These are phyloP conservation scores for Drosophila subquinaria DNA, from an alignment of 2,888 invertebrate genomes.

Conservation along the genomic window DNA sequence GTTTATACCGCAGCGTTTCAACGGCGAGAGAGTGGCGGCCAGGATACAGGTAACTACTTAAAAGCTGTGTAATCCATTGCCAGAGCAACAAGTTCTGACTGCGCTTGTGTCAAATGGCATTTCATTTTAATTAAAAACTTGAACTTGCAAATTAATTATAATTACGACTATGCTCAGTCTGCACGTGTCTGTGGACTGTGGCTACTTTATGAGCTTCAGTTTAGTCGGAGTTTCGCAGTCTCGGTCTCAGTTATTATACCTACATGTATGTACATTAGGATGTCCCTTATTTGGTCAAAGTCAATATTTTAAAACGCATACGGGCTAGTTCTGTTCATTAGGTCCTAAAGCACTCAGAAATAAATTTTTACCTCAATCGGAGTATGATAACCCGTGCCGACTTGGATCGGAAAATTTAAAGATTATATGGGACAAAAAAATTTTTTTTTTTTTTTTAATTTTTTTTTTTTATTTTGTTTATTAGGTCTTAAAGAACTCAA, in stretches of 20 bases:
- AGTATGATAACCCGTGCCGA: too few relatives aligned
- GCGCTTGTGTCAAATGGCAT: slow-evolving; percentile 22
- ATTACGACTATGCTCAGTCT: slow-evolving; percentile 49
- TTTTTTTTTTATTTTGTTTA: too few relatives aligned
- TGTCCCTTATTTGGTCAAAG: too few relatives aligned
- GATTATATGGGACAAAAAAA: too few relatives aligned
- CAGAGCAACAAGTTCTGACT: slow-evolving; percentile 56
- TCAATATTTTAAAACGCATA: too few relatives aligned
- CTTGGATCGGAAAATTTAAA: too few relatives aligned
- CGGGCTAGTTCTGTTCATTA: too few relatives aligned
- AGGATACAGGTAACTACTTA: slow-evolving; percentile 86
- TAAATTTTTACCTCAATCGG: too few relatives aligned
- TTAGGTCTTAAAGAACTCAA: too few relatives aligned
- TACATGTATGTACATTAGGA: too few relatives aligned
- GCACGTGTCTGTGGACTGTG: slow-evolving; percentile 45
- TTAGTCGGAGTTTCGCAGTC: slow-evolving; percentile 3
- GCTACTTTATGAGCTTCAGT: slow-evolving; percentile 28
- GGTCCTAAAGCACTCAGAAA: too few relatives aligned
- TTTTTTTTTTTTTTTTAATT: too few relatives aligned
- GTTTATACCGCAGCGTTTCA: slow-evolving; percentile 87
- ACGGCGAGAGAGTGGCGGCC: slow-evolving; percentile 87
- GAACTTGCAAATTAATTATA: slow-evolving; percentile 65
- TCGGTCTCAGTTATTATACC: slow-evolving; percentile 1
- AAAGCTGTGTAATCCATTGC: slow-evolving; percentile 3
- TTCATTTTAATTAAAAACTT: slow-evolving; percentile 57